phyloP scores from a whole-genome alignment of 1,140 invertebrate genomes.

The Pachypeltis micranthus region DNA sequence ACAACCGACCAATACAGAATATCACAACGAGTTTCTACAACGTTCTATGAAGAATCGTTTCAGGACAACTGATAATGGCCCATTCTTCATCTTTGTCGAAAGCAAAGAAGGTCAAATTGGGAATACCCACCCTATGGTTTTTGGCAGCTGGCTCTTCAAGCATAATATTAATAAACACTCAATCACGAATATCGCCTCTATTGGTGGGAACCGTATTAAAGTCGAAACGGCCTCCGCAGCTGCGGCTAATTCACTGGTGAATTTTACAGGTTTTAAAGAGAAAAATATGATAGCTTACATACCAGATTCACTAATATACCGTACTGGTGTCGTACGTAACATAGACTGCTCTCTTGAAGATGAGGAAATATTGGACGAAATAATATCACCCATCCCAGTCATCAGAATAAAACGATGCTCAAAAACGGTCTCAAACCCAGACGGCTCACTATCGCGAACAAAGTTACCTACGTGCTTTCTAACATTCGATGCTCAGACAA shows the following conservation, averaged over 20 bases:
- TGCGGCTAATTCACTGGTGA: neutral
- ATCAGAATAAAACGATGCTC: neutral
- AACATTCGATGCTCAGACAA: neutral
- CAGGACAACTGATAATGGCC: neutral
- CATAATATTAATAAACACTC: neutral
- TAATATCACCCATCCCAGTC: neutral
- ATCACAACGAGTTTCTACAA: neutral
- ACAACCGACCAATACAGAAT: neutral
- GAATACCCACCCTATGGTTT: neutral
- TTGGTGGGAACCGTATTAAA: neutral
- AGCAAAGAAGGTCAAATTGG: neutral
- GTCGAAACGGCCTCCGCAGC: neutral
- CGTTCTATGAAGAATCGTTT: neutral
- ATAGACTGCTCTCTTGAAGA: neutral
- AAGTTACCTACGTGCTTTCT: neutral
- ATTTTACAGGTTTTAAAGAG: neutral
- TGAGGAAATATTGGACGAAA: neutral
- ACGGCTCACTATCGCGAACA: neutral
- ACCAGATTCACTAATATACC: neutral
- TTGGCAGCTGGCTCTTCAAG: neutral
- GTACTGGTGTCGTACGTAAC: neutral
- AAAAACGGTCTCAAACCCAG: neutral
- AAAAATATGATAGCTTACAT: neutral
- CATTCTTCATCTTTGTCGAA: neutral
- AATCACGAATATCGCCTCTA: neutral